Evolutionary conservation across 23 tunicate genomes (phyloP).

Genomic region (Trididemnum miniatum): DNA sequence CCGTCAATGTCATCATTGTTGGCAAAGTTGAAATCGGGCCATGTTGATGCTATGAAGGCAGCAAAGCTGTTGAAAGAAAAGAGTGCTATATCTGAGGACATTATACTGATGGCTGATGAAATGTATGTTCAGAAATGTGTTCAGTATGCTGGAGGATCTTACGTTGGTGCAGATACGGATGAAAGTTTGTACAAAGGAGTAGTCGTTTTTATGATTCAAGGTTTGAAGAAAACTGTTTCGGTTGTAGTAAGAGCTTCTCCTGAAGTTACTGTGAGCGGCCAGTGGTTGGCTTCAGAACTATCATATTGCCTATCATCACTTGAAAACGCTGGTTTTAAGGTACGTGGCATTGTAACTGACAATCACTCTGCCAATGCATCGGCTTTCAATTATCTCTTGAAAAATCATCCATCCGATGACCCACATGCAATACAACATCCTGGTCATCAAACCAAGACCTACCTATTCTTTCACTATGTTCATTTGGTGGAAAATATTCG

Average conservation of each 20-base stretch:
- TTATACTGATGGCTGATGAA: constrained; percentile 11
- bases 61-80: not conserved
- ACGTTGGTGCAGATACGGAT: constrained; percentile 13
- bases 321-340: not conserved
- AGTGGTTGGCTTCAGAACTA: not conserved
- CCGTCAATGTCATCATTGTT: not conserved
- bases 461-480: constrained; percentile 16
- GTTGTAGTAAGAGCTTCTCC: constrained; percentile 10
- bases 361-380: constrained; percentile 13
- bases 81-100: not conserved
- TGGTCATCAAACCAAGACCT: not conserved
- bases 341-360: constrained; percentile 1
- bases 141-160: constrained; percentile 3
- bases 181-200: constrained; percentile 4
- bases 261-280: not conserved
- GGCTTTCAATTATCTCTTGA: not conserved
- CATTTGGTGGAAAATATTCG: constrained; percentile 1
- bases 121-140: constrained; percentile 7
- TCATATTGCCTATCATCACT: not conserved
- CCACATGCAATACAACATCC: constrained; percentile 6
- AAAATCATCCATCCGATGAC: no score
- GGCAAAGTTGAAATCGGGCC: not conserved
- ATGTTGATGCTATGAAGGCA: constrained; percentile 6
- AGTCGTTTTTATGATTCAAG: constrained; percentile 10
- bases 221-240: not conserved